Base-by-base conservation (phyloP, 2,797 vertebrate genomes). In the Buphagus erythrorhynchus region DNA sequence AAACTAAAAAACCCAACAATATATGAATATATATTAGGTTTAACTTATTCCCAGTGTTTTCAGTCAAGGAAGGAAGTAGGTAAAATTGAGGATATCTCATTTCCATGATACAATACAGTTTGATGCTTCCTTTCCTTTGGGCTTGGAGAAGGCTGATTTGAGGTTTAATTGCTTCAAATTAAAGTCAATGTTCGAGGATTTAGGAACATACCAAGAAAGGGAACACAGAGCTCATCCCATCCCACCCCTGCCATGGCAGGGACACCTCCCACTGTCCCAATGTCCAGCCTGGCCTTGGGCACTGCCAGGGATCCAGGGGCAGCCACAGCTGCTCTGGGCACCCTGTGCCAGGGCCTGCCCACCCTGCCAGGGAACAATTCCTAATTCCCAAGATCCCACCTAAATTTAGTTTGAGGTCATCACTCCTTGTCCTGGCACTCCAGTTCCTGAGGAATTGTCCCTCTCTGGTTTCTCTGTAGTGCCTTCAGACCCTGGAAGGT, bases 161-260 rank as follows among this genome's bases (percentile, higher is more conserved):
- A 40, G 16, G 40, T n/a, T 68, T 52, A 33, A 68, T 29, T 75
- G 25, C 22, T 85, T 57, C 35, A 36, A 2, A 3, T 66, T 68
- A 19, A 88, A 94, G 58, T 35, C 38, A 52, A 20, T 61, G 25
- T 55, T 68, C 2, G 36, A 84, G 26, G 57, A 40, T 68, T 71
- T 45, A 16, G 25, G 58, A 58, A 57, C 28, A 29, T 1, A 21
- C 2, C 42, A 57, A 61, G 24, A 25, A 49, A 38, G 16, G 9
- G 24, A 57, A 3, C 19, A 9, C 1, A 62, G n/a, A 43, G 4
- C 0, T 1, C n/a, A 57, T 5, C 36, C 0, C 0, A 0, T 49
- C 0, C 13, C 28, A 68, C 26, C 55, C 63, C 26, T 0, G 18
- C 35, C 54, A 19, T 31, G 33, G 6, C 77, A 81, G 55, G 42